Evolutionary conservation across 2,113 vertebrate genomes (phyloP).

Genomic region (Barbus barbus): DNA sequence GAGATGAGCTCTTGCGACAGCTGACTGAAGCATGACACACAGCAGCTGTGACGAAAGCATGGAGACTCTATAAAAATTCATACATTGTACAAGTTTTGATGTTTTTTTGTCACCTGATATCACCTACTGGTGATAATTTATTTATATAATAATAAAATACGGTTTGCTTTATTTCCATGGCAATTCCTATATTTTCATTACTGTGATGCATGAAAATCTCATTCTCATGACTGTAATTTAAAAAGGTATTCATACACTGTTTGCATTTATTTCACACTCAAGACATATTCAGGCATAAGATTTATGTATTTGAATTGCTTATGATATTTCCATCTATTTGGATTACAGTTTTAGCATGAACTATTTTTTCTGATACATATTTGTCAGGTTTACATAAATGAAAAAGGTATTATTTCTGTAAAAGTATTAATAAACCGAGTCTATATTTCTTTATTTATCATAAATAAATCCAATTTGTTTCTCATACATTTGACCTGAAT

Average conservation of each 20-base stretch:
- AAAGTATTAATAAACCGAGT: not conserved
- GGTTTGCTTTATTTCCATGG: not conserved
- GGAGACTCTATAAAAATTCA: not conserved
- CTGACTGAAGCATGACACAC: not conserved
- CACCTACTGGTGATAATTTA: not conserved
- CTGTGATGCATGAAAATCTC: not conserved
- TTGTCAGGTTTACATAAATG: not conserved
- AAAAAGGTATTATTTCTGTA: not conserved
- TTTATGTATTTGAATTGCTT: not conserved
- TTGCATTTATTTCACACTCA: too few species aligned
- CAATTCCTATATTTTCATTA: not conserved
- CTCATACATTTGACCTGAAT: not conserved
- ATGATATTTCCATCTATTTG: not conserved
- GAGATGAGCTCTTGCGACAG: conserved; percentile 7
- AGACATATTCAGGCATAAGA: too few species aligned
- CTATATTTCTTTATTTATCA: not conserved
- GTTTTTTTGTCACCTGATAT: not conserved
- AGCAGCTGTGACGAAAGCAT: not conserved
- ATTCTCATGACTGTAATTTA: not conserved
- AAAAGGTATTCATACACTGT: too few species aligned
- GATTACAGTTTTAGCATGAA: not conserved
- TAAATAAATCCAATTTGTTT: not conserved
- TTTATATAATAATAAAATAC: not conserved
- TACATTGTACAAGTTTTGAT: not conserved
- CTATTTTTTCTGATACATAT: not conserved